phyloP scores from a whole-genome alignment of 1,140 invertebrate genomes.

The Gonioctena quinquepunctata region DNA sequence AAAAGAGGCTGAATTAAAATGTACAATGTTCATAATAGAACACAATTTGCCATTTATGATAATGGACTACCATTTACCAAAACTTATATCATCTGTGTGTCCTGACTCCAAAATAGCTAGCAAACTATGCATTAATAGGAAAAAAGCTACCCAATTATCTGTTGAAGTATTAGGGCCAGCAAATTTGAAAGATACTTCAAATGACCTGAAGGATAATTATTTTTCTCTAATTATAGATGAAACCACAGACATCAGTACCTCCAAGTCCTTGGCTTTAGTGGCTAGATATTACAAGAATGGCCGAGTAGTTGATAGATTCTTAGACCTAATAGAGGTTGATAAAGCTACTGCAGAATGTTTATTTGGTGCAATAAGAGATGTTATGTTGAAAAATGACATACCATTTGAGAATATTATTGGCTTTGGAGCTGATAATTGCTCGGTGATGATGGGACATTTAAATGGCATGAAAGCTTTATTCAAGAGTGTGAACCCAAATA shows the following conservation, averaged over 20 bases:
- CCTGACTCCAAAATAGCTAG: conserved; percentile 28
- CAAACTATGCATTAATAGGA: conserved; percentile 13
- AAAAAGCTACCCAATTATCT: conserved; percentile 11
- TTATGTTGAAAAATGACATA: conserved; percentile 8
- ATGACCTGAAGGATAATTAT: neutral
- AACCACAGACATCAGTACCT: conserved; percentile 18
- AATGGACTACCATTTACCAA: conserved; percentile 32
- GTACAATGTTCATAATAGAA: conserved; percentile 30
- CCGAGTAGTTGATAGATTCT: conserved; percentile 10
- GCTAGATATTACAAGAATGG: neutral
- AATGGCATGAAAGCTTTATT: conserved; percentile 16
- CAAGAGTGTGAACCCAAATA: conserved; percentile 6
- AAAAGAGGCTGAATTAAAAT: conserved; percentile 30
- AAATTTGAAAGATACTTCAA: conserved; percentile 14
- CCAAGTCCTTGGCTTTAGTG: conserved; percentile 14
- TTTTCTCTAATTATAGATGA: conserved; percentile 25
- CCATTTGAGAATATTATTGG: conserved; percentile 19
- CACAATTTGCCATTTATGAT: conserved; percentile 36
- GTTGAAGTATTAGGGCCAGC: conserved; percentile 7
- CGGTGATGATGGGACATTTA: conserved; percentile 16
- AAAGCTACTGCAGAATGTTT: conserved; percentile 8
- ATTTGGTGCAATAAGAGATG: neutral
- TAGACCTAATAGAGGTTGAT: conserved; percentile 13
- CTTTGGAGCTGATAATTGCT: conserved; percentile 21
- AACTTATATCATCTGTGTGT: conserved; percentile 27